Evolutionary conservation across 2,888 invertebrate species (phyloP).

Genomic region (Spicauda simplicius): DNA sequence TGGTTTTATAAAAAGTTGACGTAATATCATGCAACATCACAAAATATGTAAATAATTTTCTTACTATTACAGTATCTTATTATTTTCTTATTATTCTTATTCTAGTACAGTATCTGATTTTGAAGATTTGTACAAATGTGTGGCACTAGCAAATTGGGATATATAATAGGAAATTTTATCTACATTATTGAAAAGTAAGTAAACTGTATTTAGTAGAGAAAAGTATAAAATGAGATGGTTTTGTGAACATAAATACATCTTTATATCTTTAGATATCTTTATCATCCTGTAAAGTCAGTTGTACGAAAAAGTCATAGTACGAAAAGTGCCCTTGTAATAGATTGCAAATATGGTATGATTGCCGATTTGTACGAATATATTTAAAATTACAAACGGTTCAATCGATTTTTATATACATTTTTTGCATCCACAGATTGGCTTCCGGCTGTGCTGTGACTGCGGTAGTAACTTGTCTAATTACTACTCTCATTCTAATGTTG

Average conservation of each 20-base stretch:
- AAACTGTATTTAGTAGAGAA: too few relatives aligned
- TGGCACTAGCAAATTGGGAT: slow-evolving; percentile 30
- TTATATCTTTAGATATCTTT: too few relatives aligned
- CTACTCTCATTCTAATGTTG: slow-evolving; percentile 54
- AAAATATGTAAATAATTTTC: neutral
- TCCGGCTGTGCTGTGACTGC: slow-evolving; percentile 56
- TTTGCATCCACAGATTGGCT: slow-evolving; percentile 49
- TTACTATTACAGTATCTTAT: too few relatives aligned
- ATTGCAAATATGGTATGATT: too few relatives aligned
- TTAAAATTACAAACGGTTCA: neutral
- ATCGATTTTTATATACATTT: neutral
- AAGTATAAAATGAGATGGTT: too few relatives aligned
- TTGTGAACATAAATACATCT: too few relatives aligned
- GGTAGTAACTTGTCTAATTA: slow-evolving; percentile 55
- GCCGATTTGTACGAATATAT: too few relatives aligned
- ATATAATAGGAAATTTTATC: slow-evolving; percentile 46
- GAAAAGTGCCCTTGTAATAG: too few relatives aligned
- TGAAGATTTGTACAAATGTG: slow-evolving; percentile 30
- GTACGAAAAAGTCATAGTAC: too few relatives aligned
- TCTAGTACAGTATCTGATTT: neutral
- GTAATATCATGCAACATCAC: neutral
- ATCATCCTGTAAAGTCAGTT: too few relatives aligned
- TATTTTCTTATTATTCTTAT: too few relatives aligned
- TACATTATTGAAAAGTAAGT: slow-evolving; percentile 55
- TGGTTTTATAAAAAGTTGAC: too few relatives aligned